A percentile compares a stretch with the other conserved stretches of the same genome.
These are phyloP conservation scores for Spondyliosoma cantharus DNA, from an alignment of 2,797 vertebrate genomes.

Conservation along the genomic window DNA sequence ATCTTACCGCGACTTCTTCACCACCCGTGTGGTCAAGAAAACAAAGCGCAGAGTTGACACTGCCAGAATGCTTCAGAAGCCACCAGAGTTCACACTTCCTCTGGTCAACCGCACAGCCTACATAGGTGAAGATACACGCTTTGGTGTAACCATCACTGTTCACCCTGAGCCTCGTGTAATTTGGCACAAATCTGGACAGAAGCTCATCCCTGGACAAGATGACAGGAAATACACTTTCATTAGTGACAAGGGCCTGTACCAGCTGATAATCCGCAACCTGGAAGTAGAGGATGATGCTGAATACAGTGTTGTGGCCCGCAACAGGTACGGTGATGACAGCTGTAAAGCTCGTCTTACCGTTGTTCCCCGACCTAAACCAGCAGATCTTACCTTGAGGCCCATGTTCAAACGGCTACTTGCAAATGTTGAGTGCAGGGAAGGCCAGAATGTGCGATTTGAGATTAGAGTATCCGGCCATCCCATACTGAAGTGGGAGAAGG, in stretches of 20 bases:
- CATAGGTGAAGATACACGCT: conserved; percentile 91
- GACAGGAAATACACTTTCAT: conserved; percentile 96
- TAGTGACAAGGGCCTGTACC: conserved; percentile 96
- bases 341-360: conserved; percentile 96
- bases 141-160: conserved; percentile 97
- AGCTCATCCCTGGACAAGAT: conserved; percentile 92
- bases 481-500: conserved; percentile 95
- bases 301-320: conserved; percentile 94
- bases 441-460: conserved; percentile 95
- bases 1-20: conserved; percentile 92
- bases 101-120: conserved; percentile 94
- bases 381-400: conserved; percentile 94
- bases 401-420: conserved; percentile 99
- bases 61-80: conserved; percentile 93
- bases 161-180: conserved; percentile 97
- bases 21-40: conserved; percentile 90
- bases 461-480: conserved; percentile 96
- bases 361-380: conserved; percentile 90
- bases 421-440: conserved; percentile 95
- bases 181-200: conserved; percentile 98
- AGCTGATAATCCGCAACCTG: conserved; percentile 90
- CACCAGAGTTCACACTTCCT: conserved; percentile 98
- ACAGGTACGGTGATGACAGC: conserved; percentile 96
- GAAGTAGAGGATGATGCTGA: conserved; percentile 93
- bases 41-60: conserved; percentile 95